phyloP scores from a whole-genome alignment of 2,797 vertebrate genomes.

The Yasuhikotakia modesta region DNA sequence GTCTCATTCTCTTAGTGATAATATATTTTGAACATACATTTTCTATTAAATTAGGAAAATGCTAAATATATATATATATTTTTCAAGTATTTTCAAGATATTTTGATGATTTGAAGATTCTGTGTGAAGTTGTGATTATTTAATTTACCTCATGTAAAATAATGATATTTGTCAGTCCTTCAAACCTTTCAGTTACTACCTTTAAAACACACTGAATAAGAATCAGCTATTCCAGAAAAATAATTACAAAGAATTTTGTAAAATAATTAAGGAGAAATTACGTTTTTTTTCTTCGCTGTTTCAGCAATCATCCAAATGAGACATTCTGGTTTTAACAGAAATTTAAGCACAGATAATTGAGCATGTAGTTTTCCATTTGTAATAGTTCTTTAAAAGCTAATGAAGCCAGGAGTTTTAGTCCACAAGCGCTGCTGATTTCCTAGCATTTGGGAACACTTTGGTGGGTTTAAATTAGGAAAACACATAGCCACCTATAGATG shows the following conservation, averaged over 20 bases:
- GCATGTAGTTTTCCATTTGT: background rate
- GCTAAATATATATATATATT: no score
- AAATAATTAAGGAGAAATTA: background rate
- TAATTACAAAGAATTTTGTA: background rate
- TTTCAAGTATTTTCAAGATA: no score
- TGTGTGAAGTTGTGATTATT: background rate
- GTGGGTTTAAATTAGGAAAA: background rate
- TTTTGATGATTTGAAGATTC: background rate
- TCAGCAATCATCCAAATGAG: constrained; percentile 16
- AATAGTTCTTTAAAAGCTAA: background rate
- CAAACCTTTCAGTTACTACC: background rate
- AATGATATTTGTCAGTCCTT: background rate
- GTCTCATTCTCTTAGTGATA: no score
- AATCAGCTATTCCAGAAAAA: background rate
- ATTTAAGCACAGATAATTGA: background rate
- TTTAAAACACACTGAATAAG: background rate
- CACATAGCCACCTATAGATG: constrained; percentile 5
- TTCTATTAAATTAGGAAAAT: background rate
- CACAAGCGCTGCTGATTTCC: background rate
- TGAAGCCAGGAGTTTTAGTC: background rate
- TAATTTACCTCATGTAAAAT: background rate
- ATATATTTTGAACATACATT: background rate
- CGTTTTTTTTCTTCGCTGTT: background rate
- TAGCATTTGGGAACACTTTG: background rate
- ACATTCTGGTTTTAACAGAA: background rate